Evolutionary conservation across 2,113 vertebrate species (phyloP).

Genomic region (Rattus rattus): DNA sequence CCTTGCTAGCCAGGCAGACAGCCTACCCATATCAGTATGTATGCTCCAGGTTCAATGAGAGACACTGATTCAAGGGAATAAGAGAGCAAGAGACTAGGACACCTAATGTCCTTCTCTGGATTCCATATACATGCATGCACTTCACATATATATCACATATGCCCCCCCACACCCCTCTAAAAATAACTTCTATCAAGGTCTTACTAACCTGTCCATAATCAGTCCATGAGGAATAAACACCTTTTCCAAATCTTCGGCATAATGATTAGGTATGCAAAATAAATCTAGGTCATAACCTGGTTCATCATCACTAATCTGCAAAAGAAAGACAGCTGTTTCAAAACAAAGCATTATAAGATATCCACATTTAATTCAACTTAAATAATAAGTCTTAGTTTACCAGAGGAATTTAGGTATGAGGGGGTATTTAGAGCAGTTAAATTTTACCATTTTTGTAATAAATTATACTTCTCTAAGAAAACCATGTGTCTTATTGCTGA

Average conservation of each 20-base stretch:
- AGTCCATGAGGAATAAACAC: conserved; percentile 99
- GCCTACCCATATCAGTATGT: background rate
- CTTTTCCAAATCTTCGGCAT: conserved; percentile 93
- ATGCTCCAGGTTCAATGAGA: background rate
- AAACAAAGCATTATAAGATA: conserved; percentile 33
- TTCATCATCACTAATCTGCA: conserved; percentile 96
- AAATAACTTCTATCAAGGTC: conserved; percentile 42
- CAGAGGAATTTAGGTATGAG: conserved; percentile 27
- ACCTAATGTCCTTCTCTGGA: background rate
- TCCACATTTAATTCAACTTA: conserved; percentile 5
- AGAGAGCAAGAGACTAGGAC: background rate
- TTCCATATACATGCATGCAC: background rate
- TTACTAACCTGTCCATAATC: conserved; percentile 96
- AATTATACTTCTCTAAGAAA: conserved; percentile 54
- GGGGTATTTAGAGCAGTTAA: conserved; percentile 31
- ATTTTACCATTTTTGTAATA: background rate
- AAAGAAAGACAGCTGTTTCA: conserved; percentile 78
- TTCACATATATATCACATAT: too few relatives aligned
- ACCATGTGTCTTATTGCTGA: conserved; percentile 21
- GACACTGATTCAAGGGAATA: background rate
- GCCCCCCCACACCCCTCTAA: background rate
- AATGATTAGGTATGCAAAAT: conserved; percentile 99
- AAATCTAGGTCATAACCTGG: conserved; percentile 97
- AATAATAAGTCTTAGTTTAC: conserved; percentile 10
- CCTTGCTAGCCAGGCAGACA: background rate